phyloP scores from a whole-genome alignment of 1,140 invertebrate genomes.

The Hestina assimilis region DNA sequence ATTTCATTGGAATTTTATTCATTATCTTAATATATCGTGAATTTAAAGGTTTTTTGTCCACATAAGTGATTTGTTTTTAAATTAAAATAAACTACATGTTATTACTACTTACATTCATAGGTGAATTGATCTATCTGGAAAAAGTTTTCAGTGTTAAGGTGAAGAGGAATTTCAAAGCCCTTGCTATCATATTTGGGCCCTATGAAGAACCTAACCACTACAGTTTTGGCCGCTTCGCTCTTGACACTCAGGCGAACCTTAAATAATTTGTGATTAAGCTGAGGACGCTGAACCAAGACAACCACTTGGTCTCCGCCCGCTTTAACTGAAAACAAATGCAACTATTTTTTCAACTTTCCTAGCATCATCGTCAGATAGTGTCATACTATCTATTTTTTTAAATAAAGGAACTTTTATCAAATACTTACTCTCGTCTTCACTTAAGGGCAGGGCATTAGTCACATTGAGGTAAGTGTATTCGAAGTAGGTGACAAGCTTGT shows the following conservation, averaged over 20 bases:
- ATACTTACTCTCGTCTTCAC: constrained; percentile 55
- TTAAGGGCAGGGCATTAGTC: constrained; percentile 66
- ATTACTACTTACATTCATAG: constrained; percentile 51
- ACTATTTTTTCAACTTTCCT: not conserved
- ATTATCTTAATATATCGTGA: no score
- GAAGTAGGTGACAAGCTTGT: constrained; percentile 81
- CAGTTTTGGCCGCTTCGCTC: constrained; percentile 47
- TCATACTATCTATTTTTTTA: not conserved
- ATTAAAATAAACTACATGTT: no score
- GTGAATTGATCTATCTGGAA: constrained; percentile 75
- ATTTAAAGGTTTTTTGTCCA: no score
- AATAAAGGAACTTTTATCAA: not conserved
- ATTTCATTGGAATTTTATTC: no score
- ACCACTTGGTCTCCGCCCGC: constrained; percentile 47
- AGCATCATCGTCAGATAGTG: not conserved
- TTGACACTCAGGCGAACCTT: constrained; percentile 71
- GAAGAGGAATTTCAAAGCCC: constrained; percentile 71
- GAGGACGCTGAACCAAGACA: constrained; percentile 70
- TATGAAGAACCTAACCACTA: constrained; percentile 82
- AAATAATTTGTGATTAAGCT: constrained; percentile 84
- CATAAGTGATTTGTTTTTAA: no score
- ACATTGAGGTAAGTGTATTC: constrained; percentile 79
- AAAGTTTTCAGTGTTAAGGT: constrained; percentile 78
- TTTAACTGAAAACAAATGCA: constrained; percentile 36
- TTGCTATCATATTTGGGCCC: constrained; percentile 83